Percentiles rank a stretch among this genome's conserved stretches.
Conservation (phyloP, 23 tunicate genomes). For the Halocynthia aurantium region DNA sequence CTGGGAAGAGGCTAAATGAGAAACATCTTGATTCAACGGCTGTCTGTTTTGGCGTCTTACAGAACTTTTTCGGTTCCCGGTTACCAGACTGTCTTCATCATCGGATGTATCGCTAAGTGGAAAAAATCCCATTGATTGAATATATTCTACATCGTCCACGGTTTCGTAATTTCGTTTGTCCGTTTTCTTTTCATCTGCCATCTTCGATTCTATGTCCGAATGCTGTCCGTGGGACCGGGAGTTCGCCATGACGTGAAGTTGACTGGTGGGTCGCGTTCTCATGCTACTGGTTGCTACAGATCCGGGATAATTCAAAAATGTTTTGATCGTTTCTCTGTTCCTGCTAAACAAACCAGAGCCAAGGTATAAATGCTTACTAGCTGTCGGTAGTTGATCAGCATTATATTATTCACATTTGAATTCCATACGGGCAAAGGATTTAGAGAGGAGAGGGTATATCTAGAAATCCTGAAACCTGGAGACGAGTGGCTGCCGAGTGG, state of each 20-base stretch:
- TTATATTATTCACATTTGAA: neutral
- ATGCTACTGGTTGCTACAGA: no score
- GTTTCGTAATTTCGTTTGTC: slow-evolving; percentile 29
- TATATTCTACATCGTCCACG: slow-evolving; percentile 48
- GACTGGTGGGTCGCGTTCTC: no score
- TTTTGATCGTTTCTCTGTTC: no score
- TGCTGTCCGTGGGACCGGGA: no score
- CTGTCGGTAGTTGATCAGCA: no score
- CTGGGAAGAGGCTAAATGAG: no score
- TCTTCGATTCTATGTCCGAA: no score
- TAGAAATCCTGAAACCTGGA: neutral
- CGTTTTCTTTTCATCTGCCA: no score
- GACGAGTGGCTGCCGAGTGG: neutral
- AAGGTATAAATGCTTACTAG: no score
- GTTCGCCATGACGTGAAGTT: no score
- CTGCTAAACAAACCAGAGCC: no score
- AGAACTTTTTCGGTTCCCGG: neutral
- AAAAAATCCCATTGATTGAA: neutral
- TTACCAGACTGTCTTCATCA: neutral
- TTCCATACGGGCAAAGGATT: neutral
- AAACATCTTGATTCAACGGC: neutral
- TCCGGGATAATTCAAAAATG: no score
- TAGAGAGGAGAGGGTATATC: neutral
- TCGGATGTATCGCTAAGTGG: neutral
- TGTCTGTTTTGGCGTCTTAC: neutral